Base-by-base conservation (phyloP, 2,888 invertebrate genomes). In the Apeira syringaria region DNA sequence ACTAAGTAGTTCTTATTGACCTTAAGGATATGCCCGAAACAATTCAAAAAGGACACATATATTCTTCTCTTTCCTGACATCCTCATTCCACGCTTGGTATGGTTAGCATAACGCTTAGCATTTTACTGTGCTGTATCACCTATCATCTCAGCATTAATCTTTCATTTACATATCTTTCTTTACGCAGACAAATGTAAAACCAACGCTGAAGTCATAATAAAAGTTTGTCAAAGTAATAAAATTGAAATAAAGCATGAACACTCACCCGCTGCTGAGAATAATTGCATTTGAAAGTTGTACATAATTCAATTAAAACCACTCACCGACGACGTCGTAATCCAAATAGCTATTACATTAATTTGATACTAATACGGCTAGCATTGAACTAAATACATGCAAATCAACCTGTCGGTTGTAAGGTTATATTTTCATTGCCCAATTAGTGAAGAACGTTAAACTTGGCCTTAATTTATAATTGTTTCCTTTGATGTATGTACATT, bases 381-480 rank as follows among this genome's bases (percentile, higher is more conserved):
- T 55, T 55, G 53, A 53, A 48, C 53, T 25, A 44, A 48, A 53
- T 44, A 46, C 41, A 49, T 36, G 32, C 43, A 34, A 45, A 46
- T 49, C 8, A 29, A 34, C 11, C n/a, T n/a, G n/a, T 10, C 7
- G 27, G 26, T 22, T 35, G 40, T 50, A 48, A 55, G 55, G 55
- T 17, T 36, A 10, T 27, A 27, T 43, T 33, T 29, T 34, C 30
- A 44, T 47, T 41, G 22, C 12, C 7, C 39, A 47, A 42, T 28
- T 40, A 47, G 38, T 20, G 15, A 41, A 24, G 26, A 15, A 38
- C 45, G 31, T 50, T 50, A 40, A 47, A 37, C 44, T 48, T 50
- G 55, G 32, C 53, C 55, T 32, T 27, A 41, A 32, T 55, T 41
- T 42, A 34, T 55, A 53, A 55, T 50, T 53, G 40, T 53, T 55